phyloP scores from a whole-genome alignment of 2,797 vertebrate species.

The Neosilurus mollespiculum region DNA sequence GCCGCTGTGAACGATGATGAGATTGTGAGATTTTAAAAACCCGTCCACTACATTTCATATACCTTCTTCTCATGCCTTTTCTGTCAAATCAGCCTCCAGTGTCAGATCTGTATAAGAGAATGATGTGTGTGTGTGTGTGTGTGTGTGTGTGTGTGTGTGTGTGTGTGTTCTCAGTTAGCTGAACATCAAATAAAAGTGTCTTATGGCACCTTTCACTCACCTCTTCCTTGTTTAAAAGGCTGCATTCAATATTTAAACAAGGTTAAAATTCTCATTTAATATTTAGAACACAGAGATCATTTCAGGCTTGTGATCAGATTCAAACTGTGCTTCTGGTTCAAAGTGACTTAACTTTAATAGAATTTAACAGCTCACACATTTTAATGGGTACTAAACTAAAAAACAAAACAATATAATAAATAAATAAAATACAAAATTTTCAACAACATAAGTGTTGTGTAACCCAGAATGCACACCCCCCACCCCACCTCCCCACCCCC shows the following conservation, averaged over 20 bases:
- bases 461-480: too few relatives aligned
- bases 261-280: not conserved
- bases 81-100: not conserved
- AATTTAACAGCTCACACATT: not conserved
- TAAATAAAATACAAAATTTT: too few relatives aligned
- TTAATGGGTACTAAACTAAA: not conserved
- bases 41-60: not conserved
- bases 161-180: not conserved
- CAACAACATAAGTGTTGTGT: too few relatives aligned
- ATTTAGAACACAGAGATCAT: conserved; percentile 22
- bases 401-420: not conserved
- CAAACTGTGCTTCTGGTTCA: not conserved
- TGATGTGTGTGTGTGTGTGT: conserved; percentile 52
- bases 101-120: not conserved
- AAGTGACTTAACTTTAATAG: not conserved
- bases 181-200: not conserved
- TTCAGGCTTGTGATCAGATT: not conserved
- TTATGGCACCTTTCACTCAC: not conserved
- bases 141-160: conserved; percentile 47
- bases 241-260: not conserved
- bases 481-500: too few relatives aligned
- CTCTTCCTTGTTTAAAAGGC: not conserved
- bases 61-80: too few relatives aligned
- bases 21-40: not conserved
- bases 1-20: not conserved